A percentile compares a stretch with the other conserved stretches of the same genome.
Conservation (phyloP, 2,113 vertebrate species). For the Hippocampus guttulatus region DNA sequence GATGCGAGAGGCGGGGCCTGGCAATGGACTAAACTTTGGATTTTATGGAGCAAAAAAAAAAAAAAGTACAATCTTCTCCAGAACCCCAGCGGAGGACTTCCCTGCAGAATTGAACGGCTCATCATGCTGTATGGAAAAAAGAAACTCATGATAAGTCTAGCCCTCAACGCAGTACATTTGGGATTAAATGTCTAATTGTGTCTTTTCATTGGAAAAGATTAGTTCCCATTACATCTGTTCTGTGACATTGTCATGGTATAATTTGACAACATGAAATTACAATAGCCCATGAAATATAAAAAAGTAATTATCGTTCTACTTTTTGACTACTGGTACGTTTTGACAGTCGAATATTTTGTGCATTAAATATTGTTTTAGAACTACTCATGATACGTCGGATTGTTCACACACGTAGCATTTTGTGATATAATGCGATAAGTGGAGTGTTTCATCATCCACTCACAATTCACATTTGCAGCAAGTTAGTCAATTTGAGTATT, state of each 20-base stretch:
- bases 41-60: conserved; percentile 40
- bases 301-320: conserved; percentile 4
- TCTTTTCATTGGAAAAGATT: conserved; percentile 69
- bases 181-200: conserved; percentile 67
- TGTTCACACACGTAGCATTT: not conserved
- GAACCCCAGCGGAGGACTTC: conserved; percentile 50
- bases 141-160: conserved; percentile 61
- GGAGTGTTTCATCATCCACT: not conserved
- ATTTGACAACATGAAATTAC: conserved; percentile 55
- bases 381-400: not conserved
- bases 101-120: conserved; percentile 64
- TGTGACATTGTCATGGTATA: conserved; percentile 45
- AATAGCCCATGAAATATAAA: conserved; percentile 46
- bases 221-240: conserved; percentile 63
- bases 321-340: not conserved
- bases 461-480: not conserved
- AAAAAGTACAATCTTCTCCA: conserved; percentile 47
- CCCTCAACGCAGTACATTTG: conserved; percentile 46
- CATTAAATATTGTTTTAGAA: not conserved
- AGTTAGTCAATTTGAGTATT: not conserved
- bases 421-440: not conserved
- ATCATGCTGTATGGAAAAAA: conserved; percentile 61
- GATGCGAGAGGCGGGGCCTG: conserved; percentile 6
- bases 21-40: conserved; percentile 14
- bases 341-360: not conserved